phyloP scores from a whole-genome alignment of 64 coral and sea anemone genomes.

The Acropora yongei region DNA sequence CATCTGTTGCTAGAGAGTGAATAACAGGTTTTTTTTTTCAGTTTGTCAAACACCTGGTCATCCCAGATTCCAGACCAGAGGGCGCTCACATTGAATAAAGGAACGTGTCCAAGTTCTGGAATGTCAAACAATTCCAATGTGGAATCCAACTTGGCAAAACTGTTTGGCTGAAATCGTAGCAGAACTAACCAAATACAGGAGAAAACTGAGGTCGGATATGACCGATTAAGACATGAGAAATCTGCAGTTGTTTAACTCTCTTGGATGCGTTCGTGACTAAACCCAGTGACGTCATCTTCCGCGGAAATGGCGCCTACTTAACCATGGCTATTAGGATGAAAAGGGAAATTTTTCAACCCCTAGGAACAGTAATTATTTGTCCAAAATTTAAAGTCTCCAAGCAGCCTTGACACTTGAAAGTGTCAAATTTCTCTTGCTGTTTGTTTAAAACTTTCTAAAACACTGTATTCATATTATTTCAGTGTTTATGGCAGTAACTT shows the following conservation, averaged over 20 bases:
- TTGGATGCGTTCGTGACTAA: neutral
- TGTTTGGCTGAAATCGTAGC: neutral
- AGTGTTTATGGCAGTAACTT: neutral
- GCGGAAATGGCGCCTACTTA: neutral
- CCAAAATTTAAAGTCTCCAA: neutral
- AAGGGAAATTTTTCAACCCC: neutral
- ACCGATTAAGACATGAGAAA: no score
- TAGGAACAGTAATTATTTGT: neutral
- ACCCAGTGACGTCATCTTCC: slow-evolving; percentile 8
- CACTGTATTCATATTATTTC: neutral
- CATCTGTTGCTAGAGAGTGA: neutral
- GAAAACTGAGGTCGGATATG: no score
- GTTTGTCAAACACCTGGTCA: slow-evolving; percentile 1
- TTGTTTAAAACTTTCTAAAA: neutral
- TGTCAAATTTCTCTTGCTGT: neutral
- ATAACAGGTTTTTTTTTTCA: slow-evolving; percentile 29
- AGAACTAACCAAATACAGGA: neutral
- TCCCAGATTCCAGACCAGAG: neutral
- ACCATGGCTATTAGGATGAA: no score
- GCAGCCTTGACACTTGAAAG: neutral
- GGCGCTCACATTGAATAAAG: neutral
- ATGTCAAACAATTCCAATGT: neutral
- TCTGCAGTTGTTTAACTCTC: neutral
- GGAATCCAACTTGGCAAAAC: neutral
- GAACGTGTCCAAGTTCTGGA: neutral